These are phyloP conservation scores for Mirounga angustirostris DNA, from an alignment of 2,113 vertebrate genomes.

Conservation along the genomic window DNA sequence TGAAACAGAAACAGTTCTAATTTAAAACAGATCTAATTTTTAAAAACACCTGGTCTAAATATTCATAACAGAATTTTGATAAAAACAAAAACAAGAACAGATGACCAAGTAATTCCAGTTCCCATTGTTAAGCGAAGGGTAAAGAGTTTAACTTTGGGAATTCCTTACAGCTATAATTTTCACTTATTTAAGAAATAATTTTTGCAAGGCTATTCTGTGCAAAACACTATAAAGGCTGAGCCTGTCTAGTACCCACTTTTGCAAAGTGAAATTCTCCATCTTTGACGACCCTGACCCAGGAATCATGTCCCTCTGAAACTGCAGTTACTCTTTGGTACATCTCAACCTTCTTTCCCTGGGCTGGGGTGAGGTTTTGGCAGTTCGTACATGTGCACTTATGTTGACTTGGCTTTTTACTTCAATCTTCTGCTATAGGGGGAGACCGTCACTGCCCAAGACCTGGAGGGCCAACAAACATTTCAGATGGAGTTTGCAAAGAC, in stretches of 20 bases:
- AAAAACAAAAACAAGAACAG: background rate
- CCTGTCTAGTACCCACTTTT: background rate
- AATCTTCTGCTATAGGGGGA: background rate
- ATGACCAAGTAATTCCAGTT: background rate
- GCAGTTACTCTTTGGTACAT: background rate
- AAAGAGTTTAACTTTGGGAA: background rate
- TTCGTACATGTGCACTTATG: background rate
- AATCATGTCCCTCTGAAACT: background rate
- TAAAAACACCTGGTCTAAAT: background rate
- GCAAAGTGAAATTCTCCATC: background rate
- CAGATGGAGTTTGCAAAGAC: background rate
- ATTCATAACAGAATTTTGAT: background rate
- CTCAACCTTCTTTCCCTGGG: background rate
- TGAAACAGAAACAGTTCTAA: background rate
- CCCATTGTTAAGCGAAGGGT: background rate
- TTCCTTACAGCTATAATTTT: background rate
- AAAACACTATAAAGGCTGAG: background rate
- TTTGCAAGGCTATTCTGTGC: background rate
- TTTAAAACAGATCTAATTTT: background rate
- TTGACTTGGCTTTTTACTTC: background rate
- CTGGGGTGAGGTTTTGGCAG: background rate
- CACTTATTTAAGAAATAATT: background rate
- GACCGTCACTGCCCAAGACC: rapidly evolving
- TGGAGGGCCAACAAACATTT: background rate
- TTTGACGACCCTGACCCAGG: background rate